Evolutionary conservation across 2,888 invertebrate species (phyloP), one percentile per base, ranked within the genome.

Genomic region (Gasteruption jaculator): DNA sequence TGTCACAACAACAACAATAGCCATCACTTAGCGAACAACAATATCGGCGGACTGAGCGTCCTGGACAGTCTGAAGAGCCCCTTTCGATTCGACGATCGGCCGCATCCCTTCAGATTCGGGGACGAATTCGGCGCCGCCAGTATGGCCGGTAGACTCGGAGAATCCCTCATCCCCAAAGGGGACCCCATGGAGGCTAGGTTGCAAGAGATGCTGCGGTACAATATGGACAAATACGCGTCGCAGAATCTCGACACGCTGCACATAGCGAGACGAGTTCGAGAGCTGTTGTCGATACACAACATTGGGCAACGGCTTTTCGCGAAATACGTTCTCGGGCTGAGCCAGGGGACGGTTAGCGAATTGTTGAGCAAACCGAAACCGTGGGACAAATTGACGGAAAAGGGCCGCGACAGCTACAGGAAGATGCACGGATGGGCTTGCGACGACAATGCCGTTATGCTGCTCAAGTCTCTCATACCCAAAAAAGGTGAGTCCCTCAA

Each of bases 351-450:
- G 16, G 96, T 99, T 33, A 94, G 94, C 53, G 99, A 99, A 75
- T 76, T 99, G 61, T 80, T 99, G 49, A 96, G 96, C 56, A 99
- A 99, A 71, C 99, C 99, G 40, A 96, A 99, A 71, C 95, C 95
- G 10, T 99, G 99, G 99, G 95, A 96, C 76, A 97, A 97, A 75
- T 78, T 99, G 66, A 99, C 99, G 43, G 99, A 99, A 76, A 99
- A 99, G 73, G 99, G 99, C 22, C 79, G 97, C 41, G 99, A 99
- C 76, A 96, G 96, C 60, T 99, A 99, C 76, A 79, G 99, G 65
- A 96, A 97, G 76, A 99, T 99, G 94, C 94, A 96, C 76, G 93
- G 93, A 62, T 99, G 99, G 99, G 93, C 96, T 55, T 90, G 90
- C 72, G 97, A 97, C 76, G 95, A 96, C 69, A 87, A 89, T 64